These are phyloP conservation scores for Chlamydotis undulata DNA, from an alignment of 2,113 vertebrate species.

Conservation along the genomic window DNA sequence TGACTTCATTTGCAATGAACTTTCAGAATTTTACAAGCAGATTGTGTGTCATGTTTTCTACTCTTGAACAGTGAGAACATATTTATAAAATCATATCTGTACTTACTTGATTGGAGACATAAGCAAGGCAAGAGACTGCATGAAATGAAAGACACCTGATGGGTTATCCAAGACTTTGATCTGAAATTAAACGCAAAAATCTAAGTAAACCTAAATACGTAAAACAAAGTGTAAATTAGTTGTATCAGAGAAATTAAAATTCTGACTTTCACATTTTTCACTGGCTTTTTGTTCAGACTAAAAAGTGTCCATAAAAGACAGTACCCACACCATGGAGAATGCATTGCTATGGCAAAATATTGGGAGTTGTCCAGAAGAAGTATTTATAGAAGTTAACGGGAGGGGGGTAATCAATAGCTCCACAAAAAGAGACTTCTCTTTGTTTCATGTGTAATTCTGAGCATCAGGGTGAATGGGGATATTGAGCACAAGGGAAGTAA, in stretches of 20 bases:
- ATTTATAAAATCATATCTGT: neutral
- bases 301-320: neutral
- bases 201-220: neutral
- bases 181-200: constrained; percentile 75
- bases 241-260: neutral
- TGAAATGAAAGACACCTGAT: constrained; percentile 92
- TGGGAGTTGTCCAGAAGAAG: neutral
- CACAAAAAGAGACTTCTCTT: neutral
- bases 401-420: neutral
- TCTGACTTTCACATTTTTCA: neutral
- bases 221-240: neutral
- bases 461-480: neutral
- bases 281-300: neutral
- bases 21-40: neutral
- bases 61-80: neutral
- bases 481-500: neutral
- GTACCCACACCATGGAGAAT: neutral
- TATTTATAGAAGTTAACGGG: neutral
- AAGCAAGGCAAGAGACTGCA: constrained; percentile 93
- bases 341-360: neutral
- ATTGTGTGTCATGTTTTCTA: neutral
- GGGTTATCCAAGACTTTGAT: constrained; percentile 87
- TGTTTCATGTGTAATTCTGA: neutral
- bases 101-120: constrained; percentile 92
- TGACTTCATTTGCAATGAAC: neutral